A percentile compares a stretch with the other conserved stretches of the same genome.
These are phyloP conservation scores for Eupithecia tripunctaria DNA, from an alignment of 2,888 invertebrate genomes.

Conservation along the genomic window DNA sequence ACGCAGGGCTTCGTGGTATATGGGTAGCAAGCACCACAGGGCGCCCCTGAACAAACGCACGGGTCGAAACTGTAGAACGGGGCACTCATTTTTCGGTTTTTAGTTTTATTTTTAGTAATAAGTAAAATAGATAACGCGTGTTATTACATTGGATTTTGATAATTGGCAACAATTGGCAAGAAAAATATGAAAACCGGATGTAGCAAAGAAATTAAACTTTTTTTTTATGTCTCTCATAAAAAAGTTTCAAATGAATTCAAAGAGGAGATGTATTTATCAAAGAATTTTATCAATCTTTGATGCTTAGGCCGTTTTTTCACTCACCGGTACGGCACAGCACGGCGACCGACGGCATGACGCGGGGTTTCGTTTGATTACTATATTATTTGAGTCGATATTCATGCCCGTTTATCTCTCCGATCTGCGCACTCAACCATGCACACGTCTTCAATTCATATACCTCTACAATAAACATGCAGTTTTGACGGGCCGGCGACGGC, in stretches of 20 bases:
- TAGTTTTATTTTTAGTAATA: slow-evolving; percentile 37
- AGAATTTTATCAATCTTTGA: too few species aligned
- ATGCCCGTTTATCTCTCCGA: too few species aligned
- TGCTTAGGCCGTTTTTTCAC: too few species aligned
- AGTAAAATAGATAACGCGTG: background rate
- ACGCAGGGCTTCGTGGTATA: slow-evolving; percentile 73
- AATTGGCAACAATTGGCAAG: background rate
- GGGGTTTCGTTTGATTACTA: too few species aligned
- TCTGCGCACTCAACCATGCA: too few species aligned
- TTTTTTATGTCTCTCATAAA: background rate
- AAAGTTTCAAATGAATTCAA: background rate
- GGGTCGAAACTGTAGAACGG: slow-evolving; percentile 78
- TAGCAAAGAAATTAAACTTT: background rate
- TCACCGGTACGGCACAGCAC: too few species aligned
- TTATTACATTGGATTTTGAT: slow-evolving; percentile 10
- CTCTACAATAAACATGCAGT: too few species aligned
- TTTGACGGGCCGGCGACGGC: too few species aligned
- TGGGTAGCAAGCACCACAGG: slow-evolving; percentile 77
- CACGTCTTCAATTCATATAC: too few species aligned
- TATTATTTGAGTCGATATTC: too few species aligned
- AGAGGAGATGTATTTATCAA: background rate
- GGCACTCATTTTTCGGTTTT: slow-evolving; percentile 71
- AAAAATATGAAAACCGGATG: background rate
- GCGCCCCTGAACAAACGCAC: slow-evolving; percentile 69
- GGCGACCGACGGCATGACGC: too few species aligned